Evolutionary conservation across 2,797 vertebrate genomes (phyloP).

Genomic region (Oceanodroma leucorhoa): DNA sequence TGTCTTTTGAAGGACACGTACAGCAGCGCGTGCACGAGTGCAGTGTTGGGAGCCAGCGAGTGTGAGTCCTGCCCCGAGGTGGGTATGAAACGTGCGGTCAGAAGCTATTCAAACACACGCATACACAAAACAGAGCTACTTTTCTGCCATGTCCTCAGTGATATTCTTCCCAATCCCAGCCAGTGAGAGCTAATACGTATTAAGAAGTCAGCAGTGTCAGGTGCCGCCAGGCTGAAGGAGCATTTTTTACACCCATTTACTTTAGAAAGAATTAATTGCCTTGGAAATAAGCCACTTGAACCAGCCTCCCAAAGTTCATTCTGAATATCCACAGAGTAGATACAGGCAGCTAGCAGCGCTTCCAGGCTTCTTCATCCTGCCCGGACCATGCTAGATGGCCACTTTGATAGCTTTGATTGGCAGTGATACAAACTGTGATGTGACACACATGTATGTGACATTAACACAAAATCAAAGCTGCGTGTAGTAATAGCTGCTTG

Average conservation of each 20-base stretch:
- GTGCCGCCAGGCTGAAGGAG: constrained; percentile 27
- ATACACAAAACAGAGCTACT: background rate
- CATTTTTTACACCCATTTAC: background rate
- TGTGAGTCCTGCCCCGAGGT: background rate
- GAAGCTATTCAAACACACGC: background rate
- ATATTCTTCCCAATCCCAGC: background rate
- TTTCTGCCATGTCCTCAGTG: background rate
- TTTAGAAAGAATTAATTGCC: constrained; percentile 36
- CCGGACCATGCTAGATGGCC: background rate
- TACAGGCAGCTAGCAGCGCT: background rate
- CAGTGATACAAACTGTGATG: background rate
- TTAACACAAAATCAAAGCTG: background rate
- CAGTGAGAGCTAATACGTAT: background rate
- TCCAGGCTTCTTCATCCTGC: background rate
- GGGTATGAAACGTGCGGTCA: background rate
- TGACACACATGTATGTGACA: accelerated
- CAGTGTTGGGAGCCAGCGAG: accelerated
- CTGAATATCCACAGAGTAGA: background rate
- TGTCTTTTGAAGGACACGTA: background rate
- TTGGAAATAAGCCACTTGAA: constrained; percentile 39
- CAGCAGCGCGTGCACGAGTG: accelerated
- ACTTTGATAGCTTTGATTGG: background rate
- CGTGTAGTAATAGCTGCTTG: background rate
- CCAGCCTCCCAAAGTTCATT: background rate
- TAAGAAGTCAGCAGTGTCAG: constrained; percentile 28